These are phyloP conservation scores for Acanthoscelides obtectus DNA, from an alignment of 2,888 invertebrate species.

Conservation along the genomic window DNA sequence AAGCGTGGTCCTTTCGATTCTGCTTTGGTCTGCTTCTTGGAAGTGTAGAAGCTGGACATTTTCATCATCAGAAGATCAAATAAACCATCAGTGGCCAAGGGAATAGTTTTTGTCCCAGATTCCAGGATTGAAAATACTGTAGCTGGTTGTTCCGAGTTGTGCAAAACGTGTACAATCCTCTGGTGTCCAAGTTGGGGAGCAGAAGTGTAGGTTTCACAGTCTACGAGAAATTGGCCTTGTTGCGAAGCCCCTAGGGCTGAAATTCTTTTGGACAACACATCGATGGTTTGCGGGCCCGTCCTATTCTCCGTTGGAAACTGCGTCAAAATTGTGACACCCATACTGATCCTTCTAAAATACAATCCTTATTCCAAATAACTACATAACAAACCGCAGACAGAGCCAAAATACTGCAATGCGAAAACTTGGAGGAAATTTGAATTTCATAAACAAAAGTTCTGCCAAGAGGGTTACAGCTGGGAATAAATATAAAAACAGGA, in stretches of 20 bases:
- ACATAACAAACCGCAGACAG: too few relatives aligned
- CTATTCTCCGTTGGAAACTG: conserved; percentile 83
- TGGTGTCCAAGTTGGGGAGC: conserved; percentile 71
- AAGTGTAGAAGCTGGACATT: conserved; percentile 79
- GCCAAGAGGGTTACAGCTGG: too few relatives aligned
- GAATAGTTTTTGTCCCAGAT: conserved; percentile 78
- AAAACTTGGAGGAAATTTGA: too few relatives aligned
- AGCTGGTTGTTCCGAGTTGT: conserved; percentile 93
- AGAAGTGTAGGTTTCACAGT: conserved; percentile 90
- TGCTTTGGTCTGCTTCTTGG: conserved; percentile 79
- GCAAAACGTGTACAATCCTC: conserved; percentile 85
- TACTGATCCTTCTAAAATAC: conserved; percentile 31
- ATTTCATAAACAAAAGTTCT: too few relatives aligned
- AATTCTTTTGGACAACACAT: conserved; percentile 79
- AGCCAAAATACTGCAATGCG: too few relatives aligned
- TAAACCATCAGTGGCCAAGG: conserved; percentile 83
- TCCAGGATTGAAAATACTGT: conserved; percentile 90
- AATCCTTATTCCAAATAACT: too few relatives aligned
- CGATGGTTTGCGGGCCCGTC: conserved; percentile 87
- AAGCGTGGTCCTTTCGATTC: conserved; percentile 86
- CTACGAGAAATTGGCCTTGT: conserved; percentile 87
- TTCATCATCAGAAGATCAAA: conserved; percentile 90
- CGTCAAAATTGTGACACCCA: conserved; percentile 72
- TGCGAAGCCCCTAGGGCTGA: conserved; percentile 81
- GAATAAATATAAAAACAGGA: too few relatives aligned